Percentiles rank a stretch among this genome's conserved stretches.
These are phyloP conservation scores for Dascyllus trimaculatus DNA, from an alignment of 2,113 vertebrate species.

Conservation along the genomic window DNA sequence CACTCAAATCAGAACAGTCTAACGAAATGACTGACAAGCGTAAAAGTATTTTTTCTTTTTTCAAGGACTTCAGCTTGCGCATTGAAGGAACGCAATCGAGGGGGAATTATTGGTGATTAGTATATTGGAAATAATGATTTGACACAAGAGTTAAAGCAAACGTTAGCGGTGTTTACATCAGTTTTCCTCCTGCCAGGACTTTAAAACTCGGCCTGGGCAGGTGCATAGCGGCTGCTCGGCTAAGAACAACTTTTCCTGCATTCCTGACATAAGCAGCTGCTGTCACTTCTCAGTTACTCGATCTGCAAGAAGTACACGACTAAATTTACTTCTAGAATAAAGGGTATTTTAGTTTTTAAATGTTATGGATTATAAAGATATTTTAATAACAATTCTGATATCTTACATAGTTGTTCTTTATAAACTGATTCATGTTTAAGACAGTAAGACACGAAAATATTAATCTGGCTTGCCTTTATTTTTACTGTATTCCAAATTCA, in stretches of 20 bases:
- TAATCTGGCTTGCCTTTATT: too few relatives aligned
- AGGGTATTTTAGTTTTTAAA: neutral
- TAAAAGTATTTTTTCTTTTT: neutral
- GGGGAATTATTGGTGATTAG: neutral
- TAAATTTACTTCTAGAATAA: neutral
- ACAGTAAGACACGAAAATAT: too few relatives aligned
- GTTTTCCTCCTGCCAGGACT: neutral
- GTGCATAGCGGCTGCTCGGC: neutral
- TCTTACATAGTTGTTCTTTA: neutral
- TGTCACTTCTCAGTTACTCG: neutral
- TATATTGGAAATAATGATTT: neutral
- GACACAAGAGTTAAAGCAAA: neutral
- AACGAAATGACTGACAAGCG: neutral
- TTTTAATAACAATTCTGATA: neutral
- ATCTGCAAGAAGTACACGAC: neutral
- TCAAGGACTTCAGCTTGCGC: neutral
- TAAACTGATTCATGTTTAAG: too few relatives aligned
- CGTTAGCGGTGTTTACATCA: slow-evolving; percentile 12
- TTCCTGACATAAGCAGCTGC: slow-evolving; percentile 52
- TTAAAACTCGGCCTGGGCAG: slow-evolving; percentile 16
- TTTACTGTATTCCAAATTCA: too few relatives aligned
- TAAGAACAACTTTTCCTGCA: slow-evolving; percentile 52
- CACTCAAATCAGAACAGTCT: neutral
- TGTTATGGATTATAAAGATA: too few relatives aligned
- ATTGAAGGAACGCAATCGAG: neutral